Evolutionary conservation across 2,113 vertebrate species (phyloP).

Genomic region (Aptenodytes patagonicus): DNA sequence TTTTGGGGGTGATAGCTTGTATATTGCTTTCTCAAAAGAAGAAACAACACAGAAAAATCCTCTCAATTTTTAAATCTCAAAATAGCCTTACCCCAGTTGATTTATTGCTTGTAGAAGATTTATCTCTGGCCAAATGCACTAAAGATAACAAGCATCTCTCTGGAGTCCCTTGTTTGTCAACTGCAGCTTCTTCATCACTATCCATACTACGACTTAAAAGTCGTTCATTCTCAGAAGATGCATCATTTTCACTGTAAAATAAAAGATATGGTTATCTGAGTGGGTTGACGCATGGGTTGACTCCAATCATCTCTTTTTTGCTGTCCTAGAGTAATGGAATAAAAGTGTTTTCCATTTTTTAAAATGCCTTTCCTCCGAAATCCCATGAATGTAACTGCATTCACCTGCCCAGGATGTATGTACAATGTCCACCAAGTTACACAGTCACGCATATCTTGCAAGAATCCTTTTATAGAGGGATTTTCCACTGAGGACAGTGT

Average conservation of each 20-base stretch:
- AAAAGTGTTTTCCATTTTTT: neutral
- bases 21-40: neutral
- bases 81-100: slow-evolving; percentile 84
- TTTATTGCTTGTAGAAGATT: slow-evolving; percentile 81
- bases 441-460: neutral
- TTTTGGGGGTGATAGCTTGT: neutral
- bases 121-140: slow-evolving; percentile 88
- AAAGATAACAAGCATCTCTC: slow-evolving; percentile 92
- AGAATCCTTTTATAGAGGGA: neutral
- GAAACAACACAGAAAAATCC: neutral
- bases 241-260: slow-evolving; percentile 90
- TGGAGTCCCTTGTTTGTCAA: slow-evolving; percentile 87
- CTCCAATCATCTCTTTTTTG: neutral
- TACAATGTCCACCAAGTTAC: neutral
- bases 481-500: neutral
- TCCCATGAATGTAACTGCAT: neutral
- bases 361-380: neutral
- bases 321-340: neutral
- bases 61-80: neutral
- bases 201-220: slow-evolving; percentile 94
- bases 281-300: neutral
- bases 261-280: neutral
- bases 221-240: slow-evolving; percentile 96
- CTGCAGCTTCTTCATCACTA: slow-evolving; percentile 92
- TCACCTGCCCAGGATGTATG: too few relatives aligned